These are phyloP conservation scores for Ia io DNA, from an alignment of 2,113 vertebrate species.

Conservation along the genomic window DNA sequence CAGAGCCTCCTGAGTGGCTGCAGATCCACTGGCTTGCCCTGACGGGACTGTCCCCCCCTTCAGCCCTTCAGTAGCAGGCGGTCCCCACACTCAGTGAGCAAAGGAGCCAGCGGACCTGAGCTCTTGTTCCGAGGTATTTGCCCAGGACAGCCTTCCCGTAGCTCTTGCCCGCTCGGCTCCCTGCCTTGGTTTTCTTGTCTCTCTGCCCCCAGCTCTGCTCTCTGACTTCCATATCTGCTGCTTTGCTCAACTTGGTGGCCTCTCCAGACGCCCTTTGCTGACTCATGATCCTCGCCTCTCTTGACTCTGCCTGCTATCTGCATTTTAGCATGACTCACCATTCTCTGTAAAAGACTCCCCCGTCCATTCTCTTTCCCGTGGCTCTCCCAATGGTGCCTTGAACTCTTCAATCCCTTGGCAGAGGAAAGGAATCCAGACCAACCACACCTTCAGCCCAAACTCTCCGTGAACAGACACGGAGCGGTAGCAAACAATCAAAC, in stretches of 20 bases:
- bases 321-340: not conserved
- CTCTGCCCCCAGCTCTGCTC: not conserved
- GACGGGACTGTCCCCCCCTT: not conserved
- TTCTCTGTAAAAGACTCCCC: not conserved
- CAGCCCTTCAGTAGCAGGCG: not conserved
- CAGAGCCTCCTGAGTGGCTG: not conserved
- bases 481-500: constrained; percentile 10
- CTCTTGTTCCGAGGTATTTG: not conserved
- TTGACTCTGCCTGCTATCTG: not conserved
- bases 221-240: not conserved
- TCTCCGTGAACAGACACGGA: not conserved
- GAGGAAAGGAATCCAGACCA: not conserved
- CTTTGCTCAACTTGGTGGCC: not conserved
- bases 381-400: not conserved
- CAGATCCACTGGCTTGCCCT: not conserved
- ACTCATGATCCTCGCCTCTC: not conserved
- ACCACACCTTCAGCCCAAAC: not conserved
- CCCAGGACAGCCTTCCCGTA: not conserved
- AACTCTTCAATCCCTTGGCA: not conserved
- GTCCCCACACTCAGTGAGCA: not conserved
- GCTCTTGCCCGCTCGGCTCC: not conserved
- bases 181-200: not conserved
- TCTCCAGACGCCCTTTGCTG: not conserved
- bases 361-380: not conserved
- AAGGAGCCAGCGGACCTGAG: not conserved